These are phyloP conservation scores for Ormyrus pomaceus DNA, from an alignment of 2,888 invertebrate genomes.

Conservation along the genomic window DNA sequence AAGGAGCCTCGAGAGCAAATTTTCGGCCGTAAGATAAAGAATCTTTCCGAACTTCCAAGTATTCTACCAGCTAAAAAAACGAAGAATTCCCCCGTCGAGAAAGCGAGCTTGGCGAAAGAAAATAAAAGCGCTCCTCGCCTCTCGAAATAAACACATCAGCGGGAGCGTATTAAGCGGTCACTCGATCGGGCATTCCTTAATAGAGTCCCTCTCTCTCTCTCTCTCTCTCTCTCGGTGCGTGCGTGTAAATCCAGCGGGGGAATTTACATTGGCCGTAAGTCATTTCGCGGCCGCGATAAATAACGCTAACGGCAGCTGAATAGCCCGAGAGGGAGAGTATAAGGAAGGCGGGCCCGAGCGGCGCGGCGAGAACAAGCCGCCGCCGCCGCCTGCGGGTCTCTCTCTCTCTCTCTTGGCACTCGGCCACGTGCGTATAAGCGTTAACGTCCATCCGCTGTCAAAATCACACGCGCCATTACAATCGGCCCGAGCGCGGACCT, in stretches of 20 bases:
- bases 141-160: background rate
- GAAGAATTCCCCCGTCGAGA: too few relatives aligned
- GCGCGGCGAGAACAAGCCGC: too few relatives aligned
- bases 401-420: background rate
- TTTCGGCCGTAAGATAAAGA: too few relatives aligned
- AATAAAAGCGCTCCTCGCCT: background rate
- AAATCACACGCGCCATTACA: slow-evolving; percentile 40
- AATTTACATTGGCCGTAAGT: slow-evolving; percentile 28
- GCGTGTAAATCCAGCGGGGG: background rate
- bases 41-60: too few relatives aligned
- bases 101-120: background rate
- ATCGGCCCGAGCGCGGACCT: background rate
- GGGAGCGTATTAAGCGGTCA: background rate
- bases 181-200: slow-evolving; percentile 7
- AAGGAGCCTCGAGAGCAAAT: too few relatives aligned
- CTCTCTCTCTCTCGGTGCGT: background rate
- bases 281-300: slow-evolving; percentile 28
- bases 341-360: too few relatives aligned
- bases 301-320: slow-evolving; percentile 40
- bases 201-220: slow-evolving; percentile 3
- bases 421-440: slow-evolving; percentile 25
- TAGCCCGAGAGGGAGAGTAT: background rate
- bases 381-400: background rate
- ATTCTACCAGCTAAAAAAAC: too few relatives aligned
- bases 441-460: slow-evolving; percentile 39